These are phyloP conservation scores for Probosciger aterrimus DNA, from an alignment of 2,113 vertebrate species.

Conservation along the genomic window DNA sequence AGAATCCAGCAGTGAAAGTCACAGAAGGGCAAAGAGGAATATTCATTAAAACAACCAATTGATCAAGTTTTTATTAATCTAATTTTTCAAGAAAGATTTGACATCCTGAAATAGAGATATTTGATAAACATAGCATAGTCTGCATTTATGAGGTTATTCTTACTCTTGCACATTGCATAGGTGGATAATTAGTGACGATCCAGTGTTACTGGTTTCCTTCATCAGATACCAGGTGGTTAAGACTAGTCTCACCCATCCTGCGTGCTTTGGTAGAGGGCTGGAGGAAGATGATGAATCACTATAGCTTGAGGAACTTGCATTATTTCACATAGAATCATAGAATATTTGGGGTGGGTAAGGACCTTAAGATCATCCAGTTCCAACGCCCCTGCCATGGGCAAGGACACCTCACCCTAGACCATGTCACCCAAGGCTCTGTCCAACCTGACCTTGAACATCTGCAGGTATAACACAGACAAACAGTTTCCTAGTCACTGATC, in stretches of 20 bases:
- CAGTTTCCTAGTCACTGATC: not conserved
- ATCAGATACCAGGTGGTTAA: not conserved
- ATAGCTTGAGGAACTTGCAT: not conserved
- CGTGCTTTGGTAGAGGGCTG: not conserved
- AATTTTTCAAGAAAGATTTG: not conserved
- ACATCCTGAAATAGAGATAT: not conserved
- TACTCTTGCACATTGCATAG: not conserved
- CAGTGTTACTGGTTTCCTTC: not conserved
- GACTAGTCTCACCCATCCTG: not conserved
- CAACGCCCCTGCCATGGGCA: not conserved
- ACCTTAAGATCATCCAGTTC: rapidly evolving
- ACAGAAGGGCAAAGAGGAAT: not conserved
- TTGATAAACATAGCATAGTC: rapidly evolving
- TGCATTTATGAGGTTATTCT: not conserved
- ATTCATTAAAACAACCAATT: not conserved
- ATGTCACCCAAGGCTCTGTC: not conserved
- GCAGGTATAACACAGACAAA: not conserved
- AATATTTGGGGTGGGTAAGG: not conserved
- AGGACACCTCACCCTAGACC: not conserved
- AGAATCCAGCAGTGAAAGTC: not conserved
- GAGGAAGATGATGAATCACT: not conserved
- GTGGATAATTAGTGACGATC: not conserved
- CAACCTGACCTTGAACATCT: not conserved
- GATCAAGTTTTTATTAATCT: not conserved
- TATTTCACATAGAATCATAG: not conserved